Evolutionary conservation across 2,888 invertebrate genomes (phyloP).

Genomic region (Andrena dorsata): DNA sequence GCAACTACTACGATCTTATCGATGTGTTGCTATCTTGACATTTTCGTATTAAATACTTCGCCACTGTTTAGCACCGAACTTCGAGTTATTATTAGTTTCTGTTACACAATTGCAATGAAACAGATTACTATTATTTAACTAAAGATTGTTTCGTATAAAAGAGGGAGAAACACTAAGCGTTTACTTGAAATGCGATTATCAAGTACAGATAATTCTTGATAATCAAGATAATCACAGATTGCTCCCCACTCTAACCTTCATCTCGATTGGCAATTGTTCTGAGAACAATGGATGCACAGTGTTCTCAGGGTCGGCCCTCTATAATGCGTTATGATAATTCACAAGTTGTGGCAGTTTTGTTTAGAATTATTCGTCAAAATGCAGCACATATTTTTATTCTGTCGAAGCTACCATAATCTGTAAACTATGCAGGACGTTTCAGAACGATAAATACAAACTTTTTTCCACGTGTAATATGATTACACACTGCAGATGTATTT

Average conservation of each 20-base stretch:
- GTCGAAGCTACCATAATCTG: too few relatives aligned
- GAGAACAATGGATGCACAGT: background rate
- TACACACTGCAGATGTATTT: too few relatives aligned
- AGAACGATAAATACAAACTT: too few relatives aligned
- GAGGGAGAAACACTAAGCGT: background rate
- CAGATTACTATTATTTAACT: constrained; percentile 16
- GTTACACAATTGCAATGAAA: background rate
- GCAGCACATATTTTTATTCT: too few relatives aligned
- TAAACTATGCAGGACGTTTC: too few relatives aligned
- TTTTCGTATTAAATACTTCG: background rate
- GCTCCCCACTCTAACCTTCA: constrained; percentile 40
- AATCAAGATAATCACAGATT: constrained; percentile 40
- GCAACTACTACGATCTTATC: constrained; percentile 24
- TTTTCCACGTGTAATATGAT: too few relatives aligned
- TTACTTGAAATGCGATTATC: background rate
- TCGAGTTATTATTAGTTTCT: constrained; percentile 27
- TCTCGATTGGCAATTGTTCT: constrained; percentile 18
- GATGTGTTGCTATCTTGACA: constrained; percentile 17
- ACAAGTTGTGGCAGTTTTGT: too few relatives aligned
- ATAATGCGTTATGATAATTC: too few relatives aligned
- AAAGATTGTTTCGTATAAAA: background rate
- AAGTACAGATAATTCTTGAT: constrained; percentile 40
- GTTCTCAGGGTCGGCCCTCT: too few relatives aligned
- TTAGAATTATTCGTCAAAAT: too few relatives aligned
- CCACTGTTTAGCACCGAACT: constrained; percentile 20